A percentile compares a stretch with the other conserved stretches of the same genome.
phyloP scores from a whole-genome alignment of 35 echinoderm and acorn worm genomes.

The Patiria miniata region DNA sequence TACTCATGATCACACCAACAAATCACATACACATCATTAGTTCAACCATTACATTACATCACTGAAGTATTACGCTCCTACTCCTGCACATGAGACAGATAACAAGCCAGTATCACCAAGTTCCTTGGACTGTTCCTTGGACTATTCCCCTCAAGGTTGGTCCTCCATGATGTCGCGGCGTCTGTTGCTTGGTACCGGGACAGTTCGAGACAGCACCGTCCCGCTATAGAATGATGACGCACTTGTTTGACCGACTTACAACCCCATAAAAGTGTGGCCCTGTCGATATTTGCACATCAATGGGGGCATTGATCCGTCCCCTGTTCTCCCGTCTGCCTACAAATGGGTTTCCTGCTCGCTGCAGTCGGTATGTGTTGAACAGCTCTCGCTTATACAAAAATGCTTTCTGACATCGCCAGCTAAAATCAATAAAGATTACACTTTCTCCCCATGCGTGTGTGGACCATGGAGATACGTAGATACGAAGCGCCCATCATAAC shows the following conservation, averaged over 20 bases:
- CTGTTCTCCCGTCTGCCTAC: neutral
- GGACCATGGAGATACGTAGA: no score
- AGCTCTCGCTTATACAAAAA: no score
- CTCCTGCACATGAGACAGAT: neutral
- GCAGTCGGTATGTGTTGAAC: no score
- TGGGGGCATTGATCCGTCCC: slow-evolving; percentile 5
- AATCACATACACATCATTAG: neutral
- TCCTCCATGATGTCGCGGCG: neutral
- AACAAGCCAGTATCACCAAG: neutral
- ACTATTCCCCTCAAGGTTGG: neutral
- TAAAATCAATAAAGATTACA: no score
- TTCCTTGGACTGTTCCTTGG: neutral
- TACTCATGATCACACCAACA: slow-evolving; percentile 19
- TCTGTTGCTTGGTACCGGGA: slow-evolving; percentile 3
- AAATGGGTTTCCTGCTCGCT: neutral
- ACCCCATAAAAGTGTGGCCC: neutral
- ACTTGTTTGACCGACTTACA: neutral
- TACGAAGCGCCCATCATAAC: no score
- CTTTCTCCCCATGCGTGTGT: no score
- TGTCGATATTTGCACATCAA: slow-evolving; percentile 13
- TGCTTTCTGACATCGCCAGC: no score
- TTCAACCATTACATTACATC: neutral
- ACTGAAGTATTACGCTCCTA: neutral
- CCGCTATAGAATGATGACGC: neutral
- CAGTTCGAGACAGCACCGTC: neutral